Evolutionary conservation across 2,797 vertebrate genomes (phyloP), one percentile per base, ranked within the genome.

Genomic region (Threskiornis aethiopicus): DNA sequence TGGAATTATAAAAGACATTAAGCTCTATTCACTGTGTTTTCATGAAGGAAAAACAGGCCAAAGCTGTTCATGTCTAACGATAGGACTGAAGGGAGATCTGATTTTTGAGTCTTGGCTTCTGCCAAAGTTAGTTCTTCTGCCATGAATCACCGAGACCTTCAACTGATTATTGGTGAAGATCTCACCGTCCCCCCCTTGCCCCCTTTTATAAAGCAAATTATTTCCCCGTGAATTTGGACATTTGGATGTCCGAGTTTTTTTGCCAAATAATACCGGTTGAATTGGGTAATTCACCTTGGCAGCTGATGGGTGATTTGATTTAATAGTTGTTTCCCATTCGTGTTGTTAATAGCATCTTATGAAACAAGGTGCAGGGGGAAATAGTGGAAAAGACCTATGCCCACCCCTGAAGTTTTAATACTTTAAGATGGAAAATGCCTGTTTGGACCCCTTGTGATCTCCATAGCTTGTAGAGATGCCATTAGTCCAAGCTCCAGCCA

Each of bases 181-280:
- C 15, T 76, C 10, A 5, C 10, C 6, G 2, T 10, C 5, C 19
- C 8, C 8, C 5, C 12, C 10, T 11, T 8, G 7, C 2, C 11
- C 5, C 31, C 33, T 52, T 59, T 24, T 84, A 13, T 65, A 25
- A 67, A 69, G 33, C 2, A 0, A 59, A 31, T 69, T 71, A 15
- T 35, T 85, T 72, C 25, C 37, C 17, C 39, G 21, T 55, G 31
- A 69, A 65, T 76, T 47, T 44, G 25, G 26, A 14, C 3, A 14
- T n/a, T 31, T 62, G 39, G 20, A 51, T n/a, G 31, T 46, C 58
- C 35, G 26, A 25, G 35, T 25, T 29, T 46, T 20, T 62, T 70
- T 79, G 8, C 2, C 29, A 41, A 39, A 28, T 66, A 59, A 33
- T 10, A 7, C 26, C 18, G 19, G 10, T 61, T 72, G 31, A 72